Evolutionary conservation across 2,888 invertebrate species (phyloP), one percentile per base, ranked within the genome.

Genomic region (Sisyra terminalis): DNA sequence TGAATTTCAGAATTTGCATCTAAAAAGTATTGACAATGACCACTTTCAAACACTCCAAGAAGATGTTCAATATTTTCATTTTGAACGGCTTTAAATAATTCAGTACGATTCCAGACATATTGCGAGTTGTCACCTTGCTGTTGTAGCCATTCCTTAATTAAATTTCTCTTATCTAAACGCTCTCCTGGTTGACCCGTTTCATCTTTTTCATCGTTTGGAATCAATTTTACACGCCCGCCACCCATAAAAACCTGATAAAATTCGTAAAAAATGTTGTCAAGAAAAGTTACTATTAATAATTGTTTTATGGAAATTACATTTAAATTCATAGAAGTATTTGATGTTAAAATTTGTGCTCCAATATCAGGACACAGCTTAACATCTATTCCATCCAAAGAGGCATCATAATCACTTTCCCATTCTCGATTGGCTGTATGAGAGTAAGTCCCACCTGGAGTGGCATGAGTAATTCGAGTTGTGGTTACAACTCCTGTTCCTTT

Each of bases 381-480:
- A 46, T 72, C 64, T 29, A 59, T 58, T 10, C 69, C 67, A 15
- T 65, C 65, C 0, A 60, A 52, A 0, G 66, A 59, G 0, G 79
- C 56, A 31, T 77, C 71, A 0, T 61, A 64, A 51, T 85, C 83
- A 14, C 68, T 69, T 57, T 86, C 85, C 75, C 82, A 85, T 51
- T 80, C 69, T 2, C 85, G 64, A 47, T 76, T 69, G 0, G 81
- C 74, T 0, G 71, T 67, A 53, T 82, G 79, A 0, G 85, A 82
- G 55, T 81, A 85, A 0, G 74, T 64, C 0, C 78, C 79, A 37
- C 78, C 76, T 0, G 85, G 85, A 0, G 82, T 77, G 0, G 85
- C 87, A 53, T 86, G 83, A 0, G 86, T 86, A 1, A 87, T 73
- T 30, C 84, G 62, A 0, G 84, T 81, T 0, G 81, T 85, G 1